Conservation (phyloP, 2,888 invertebrate species). For the Monochamus alternatus region DNA sequence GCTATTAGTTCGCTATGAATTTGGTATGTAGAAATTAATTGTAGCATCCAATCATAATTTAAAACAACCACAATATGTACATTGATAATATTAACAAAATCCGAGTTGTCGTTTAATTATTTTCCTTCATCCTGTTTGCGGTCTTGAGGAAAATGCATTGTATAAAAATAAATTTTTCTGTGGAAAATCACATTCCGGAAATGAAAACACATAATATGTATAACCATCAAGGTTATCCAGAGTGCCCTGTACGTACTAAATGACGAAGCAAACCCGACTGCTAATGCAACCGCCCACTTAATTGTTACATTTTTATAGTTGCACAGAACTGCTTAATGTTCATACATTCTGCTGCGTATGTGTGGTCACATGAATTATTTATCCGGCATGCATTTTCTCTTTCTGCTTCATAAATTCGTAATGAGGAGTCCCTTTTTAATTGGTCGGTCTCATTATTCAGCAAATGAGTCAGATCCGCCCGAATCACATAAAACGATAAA, state of each 20-base stretch:
- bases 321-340: conserved; percentile 28
- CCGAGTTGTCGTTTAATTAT: no score
- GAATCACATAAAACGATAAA: neutral
- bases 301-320: conserved; percentile 38
- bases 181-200: conserved; percentile 32
- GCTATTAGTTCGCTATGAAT: no score
- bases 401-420: conserved; percentile 19
- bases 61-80: no score
- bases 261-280: conserved; percentile 29
- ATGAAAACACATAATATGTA: conserved; percentile 24
- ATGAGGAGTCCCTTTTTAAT: conserved; percentile 16
- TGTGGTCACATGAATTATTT: conserved; percentile 34
- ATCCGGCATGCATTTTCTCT: conserved; percentile 27
- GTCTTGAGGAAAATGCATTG: no score
- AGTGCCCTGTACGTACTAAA: conserved; percentile 27
- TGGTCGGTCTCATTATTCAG: neutral
- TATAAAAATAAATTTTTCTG: no score
- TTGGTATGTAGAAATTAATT: no score
- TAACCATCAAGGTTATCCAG: conserved; percentile 39
- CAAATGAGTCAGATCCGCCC: conserved; percentile 11
- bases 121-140: no score
- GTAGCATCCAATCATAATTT: no score
- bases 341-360: conserved; percentile 30
- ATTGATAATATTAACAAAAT: no score
- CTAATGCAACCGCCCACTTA: conserved; percentile 40